Percentiles rank a stretch among this genome's conserved stretches.
phyloP scores from a whole-genome alignment of 1,140 invertebrate genomes.

The Cyclargus thomasi region DNA sequence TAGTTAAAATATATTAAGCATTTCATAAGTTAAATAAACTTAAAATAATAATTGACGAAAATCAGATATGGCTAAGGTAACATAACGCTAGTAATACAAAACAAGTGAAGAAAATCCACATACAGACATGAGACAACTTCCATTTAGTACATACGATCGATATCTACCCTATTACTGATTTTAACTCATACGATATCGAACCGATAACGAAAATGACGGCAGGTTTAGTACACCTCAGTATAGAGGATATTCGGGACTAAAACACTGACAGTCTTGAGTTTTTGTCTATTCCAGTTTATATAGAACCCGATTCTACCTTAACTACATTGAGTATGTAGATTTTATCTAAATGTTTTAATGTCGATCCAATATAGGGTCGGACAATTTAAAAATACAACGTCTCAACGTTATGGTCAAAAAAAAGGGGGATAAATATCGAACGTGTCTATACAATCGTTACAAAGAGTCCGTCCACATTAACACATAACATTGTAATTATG shows the following conservation, averaged over 20 bases:
- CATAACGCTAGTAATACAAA: constrained; percentile 10
- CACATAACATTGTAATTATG: constrained; percentile 4
- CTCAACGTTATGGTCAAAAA: background rate
- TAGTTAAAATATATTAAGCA: constrained; percentile 18
- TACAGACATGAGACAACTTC: background rate
- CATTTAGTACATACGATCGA: background rate
- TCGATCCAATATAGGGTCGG: too few relatives aligned
- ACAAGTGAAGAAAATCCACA: background rate
- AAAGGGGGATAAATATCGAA: background rate
- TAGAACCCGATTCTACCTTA: too few relatives aligned
- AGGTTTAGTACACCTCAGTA: too few relatives aligned
- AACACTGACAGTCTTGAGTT: too few relatives aligned
- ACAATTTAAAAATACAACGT: too few relatives aligned
- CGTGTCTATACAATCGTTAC: background rate
- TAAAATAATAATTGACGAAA: constrained; percentile 31
- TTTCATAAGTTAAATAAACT: constrained; percentile 12
- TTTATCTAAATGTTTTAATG: too few relatives aligned
- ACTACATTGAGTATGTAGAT: too few relatives aligned
- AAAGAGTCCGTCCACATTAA: constrained; percentile 5
- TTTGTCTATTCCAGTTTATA: too few relatives aligned
- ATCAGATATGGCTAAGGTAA: constrained; percentile 24
- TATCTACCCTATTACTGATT: background rate
- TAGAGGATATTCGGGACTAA: too few relatives aligned
- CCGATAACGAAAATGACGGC: too few relatives aligned
- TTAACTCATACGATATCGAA: background rate